Evolutionary conservation across 2,797 vertebrate genomes (phyloP).

Genomic region (Hirundo rustica): DNA sequence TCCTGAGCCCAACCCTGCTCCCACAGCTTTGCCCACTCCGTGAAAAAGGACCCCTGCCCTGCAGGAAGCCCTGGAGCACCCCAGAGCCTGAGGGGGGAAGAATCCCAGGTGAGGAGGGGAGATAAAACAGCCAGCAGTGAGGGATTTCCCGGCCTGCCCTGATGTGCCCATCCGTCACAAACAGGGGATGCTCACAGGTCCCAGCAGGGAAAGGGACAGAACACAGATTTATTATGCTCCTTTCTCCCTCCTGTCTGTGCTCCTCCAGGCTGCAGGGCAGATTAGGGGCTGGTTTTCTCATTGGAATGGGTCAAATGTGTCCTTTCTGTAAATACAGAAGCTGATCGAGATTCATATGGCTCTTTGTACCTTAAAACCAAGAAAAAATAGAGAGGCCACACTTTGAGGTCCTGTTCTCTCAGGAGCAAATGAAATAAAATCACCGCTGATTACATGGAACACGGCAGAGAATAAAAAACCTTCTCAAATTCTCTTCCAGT

Average conservation of each 20-base stretch:
- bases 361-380: not conserved
- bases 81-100: not conserved
- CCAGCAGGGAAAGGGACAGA: not conserved
- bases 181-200: accelerated
- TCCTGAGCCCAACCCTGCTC: not conserved
- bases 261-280: not conserved
- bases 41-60: not conserved
- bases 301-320: not conserved
- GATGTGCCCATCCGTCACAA: not conserved
- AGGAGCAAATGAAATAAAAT: not conserved
- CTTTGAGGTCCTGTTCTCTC: not conserved
- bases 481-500: not conserved
- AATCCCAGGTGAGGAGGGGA: not conserved
- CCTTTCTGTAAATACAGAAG: not conserved
- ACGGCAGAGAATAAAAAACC: not conserved
- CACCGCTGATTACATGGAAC: not conserved
- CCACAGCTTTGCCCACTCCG: not conserved
- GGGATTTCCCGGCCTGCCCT: not conserved
- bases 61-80: not conserved
- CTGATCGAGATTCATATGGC: not conserved
- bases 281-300: not conserved
- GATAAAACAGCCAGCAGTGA: not conserved
- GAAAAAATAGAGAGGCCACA: not conserved
- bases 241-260: not conserved
- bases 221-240: not conserved